Evolutionary conservation across 1,140 invertebrate genomes (phyloP), one percentile per base, ranked within the genome.

Genomic region (Bombus pascuorum): DNA sequence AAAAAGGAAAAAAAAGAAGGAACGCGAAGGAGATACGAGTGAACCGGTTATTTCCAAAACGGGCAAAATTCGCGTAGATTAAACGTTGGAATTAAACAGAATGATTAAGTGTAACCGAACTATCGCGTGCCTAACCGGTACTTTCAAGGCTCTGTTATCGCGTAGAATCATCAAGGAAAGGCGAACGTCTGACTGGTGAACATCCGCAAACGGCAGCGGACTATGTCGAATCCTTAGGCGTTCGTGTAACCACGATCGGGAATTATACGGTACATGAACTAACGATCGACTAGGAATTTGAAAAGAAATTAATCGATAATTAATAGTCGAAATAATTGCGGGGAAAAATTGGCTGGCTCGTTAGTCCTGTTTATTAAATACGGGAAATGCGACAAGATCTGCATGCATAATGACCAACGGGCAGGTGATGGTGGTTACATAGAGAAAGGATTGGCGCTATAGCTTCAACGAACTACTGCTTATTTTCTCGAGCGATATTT

Each of bases 361-460:
- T 84, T 84, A 79, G 34, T 28, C 37, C 25, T 32, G 75, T 39
- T 79, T 71, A 79, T 79, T 84, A 84, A 47, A 84, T 84, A 79
- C 47, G 76, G 82, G 82, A 84, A 84, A 84, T 22, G 53, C 66
- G 82, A 84, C 82, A 84, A 84, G 82, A 84, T 84, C 82, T 84
- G 66, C 82, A 84, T 84, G 66, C 66, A 37, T 84, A 84, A 84
- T 79, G 6, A 15, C 9, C 5, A n/a, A n/a, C 18, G 10, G 47
- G 53, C 75, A 83, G 81, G 57, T 83, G 82, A 53, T 70, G 81
- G 57, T 47, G 53, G 62, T 39, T 71, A 4, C 18, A 15, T 70
- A n/a, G 0, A n/a, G 12, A 62, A 62, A 62, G 28, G 28, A n/a
- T 62, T 28, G 80, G 32, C 68, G 12, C 3, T 68, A 13, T 4